Conservation (phyloP, 1,140 invertebrate genomes). For the Agrypnia vestita region DNA sequence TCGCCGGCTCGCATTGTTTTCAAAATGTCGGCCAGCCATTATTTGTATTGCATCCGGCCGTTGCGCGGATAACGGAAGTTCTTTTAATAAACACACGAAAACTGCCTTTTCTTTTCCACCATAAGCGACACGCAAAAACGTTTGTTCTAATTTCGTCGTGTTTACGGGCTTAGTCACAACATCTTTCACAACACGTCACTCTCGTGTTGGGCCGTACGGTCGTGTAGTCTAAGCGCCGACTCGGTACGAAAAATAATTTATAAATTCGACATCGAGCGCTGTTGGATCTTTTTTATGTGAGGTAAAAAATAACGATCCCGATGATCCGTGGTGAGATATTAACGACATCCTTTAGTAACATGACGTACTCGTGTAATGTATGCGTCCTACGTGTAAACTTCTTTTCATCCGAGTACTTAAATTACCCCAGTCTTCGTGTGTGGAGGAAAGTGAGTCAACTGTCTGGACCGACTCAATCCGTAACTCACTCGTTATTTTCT, state of each 20-base stretch:
- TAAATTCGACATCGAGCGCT: too few species aligned
- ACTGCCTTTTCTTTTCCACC: not conserved
- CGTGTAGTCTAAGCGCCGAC: not conserved
- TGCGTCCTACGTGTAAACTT: too few species aligned
- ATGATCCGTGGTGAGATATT: constrained; percentile 18
- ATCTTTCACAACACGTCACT: too few species aligned
- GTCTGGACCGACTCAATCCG: too few species aligned
- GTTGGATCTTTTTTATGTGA: not conserved
- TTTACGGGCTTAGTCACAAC: too few species aligned
- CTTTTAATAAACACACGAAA: constrained; percentile 45
- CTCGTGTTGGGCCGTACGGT: not conserved
- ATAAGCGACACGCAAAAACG: not conserved
- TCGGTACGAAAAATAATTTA: not conserved
- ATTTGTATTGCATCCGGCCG: constrained; percentile 48
- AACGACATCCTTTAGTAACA: constrained; percentile 11
- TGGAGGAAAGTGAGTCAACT: too few species aligned
- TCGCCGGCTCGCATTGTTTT: constrained; percentile 23
- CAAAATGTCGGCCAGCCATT: constrained; percentile 33
- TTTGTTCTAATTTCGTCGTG: not conserved
- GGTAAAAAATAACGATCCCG: constrained; percentile 6
- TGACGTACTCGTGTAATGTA: too few species aligned
- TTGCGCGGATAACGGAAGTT: constrained; percentile 55
- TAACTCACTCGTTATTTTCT: too few species aligned
- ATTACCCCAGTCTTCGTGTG: too few species aligned
- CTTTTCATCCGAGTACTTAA: too few species aligned